A percentile compares a stretch with the other conserved stretches of the same genome.
These are phyloP conservation scores for Simalia tracyae DNA, from an alignment of 2,797 vertebrate genomes.

Conservation along the genomic window DNA sequence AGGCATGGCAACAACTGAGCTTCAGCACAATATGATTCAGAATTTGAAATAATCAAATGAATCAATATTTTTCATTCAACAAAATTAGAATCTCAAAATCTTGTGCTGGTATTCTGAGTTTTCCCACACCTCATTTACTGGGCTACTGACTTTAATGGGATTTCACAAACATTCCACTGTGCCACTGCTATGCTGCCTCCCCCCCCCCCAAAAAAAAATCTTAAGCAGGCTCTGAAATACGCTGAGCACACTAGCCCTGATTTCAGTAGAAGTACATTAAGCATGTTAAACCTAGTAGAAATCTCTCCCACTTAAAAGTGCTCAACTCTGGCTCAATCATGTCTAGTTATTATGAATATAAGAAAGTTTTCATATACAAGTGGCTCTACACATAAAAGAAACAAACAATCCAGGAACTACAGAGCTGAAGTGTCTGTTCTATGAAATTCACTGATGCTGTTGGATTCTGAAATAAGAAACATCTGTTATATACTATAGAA, in stretches of 20 bases:
- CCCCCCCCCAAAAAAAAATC: not conserved
- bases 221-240: not conserved
- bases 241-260: not conserved
- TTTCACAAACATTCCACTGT: not conserved
- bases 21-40: not conserved
- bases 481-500: constrained; percentile 8
- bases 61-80: not conserved
- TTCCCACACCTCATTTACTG: not conserved
- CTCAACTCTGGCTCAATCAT: not conserved
- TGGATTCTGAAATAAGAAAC: constrained; percentile 28
- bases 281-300: not conserved
- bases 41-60: not conserved
- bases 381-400: not conserved
- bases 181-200: not conserved
- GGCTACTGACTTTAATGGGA: not conserved
- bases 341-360: not conserved
- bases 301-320: not conserved
- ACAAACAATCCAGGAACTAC: not conserved
- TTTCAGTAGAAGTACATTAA: not conserved
- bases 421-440: not conserved
- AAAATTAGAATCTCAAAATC: not conserved
- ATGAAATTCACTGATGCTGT: constrained; percentile 2
- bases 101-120: not conserved
- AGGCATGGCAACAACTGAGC: not conserved
- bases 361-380: not conserved